A percentile compares a stretch with the other conserved stretches of the same genome.
phyloP scores from a whole-genome alignment of 2,888 invertebrate genomes.

The Sarcophaga rosellei region DNA sequence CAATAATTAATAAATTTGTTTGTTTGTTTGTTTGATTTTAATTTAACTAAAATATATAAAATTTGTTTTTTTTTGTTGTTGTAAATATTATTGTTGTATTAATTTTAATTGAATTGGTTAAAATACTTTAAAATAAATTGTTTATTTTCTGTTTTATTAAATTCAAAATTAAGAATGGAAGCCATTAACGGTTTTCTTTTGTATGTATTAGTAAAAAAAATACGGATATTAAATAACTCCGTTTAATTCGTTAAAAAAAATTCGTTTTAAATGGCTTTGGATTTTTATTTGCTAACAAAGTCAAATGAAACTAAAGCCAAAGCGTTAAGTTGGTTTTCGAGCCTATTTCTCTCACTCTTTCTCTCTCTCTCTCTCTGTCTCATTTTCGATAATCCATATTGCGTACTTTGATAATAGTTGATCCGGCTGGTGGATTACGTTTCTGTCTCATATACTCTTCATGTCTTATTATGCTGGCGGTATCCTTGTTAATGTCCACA shows the following conservation, averaged over 20 bases:
- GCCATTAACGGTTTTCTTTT: constrained; percentile 47
- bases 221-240: constrained; percentile 43
- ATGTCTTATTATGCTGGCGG: constrained; percentile 83
- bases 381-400: constrained; percentile 74
- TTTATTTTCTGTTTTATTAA: constrained; percentile 19
- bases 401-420: constrained; percentile 85
- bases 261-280: constrained; percentile 74
- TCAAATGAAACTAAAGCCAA: constrained; percentile 81
- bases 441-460: constrained; percentile 85
- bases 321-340: constrained; percentile 9
- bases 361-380: constrained; percentile 40
- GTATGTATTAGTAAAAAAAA: constrained; percentile 29
- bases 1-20: constrained; percentile 20
- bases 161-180: constrained; percentile 61
- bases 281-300: constrained; percentile 80
- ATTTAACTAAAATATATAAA: constrained; percentile 59
- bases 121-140: constrained; percentile 39
- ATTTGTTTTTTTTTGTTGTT: constrained; percentile 16
- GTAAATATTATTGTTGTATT: too few relatives aligned
- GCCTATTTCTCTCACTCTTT: constrained; percentile 29
- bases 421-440: constrained; percentile 79
- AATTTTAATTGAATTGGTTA: constrained; percentile 34
- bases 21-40: constrained; percentile 32
- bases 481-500: constrained; percentile 80
- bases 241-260: constrained; percentile 48